These are phyloP conservation scores for Microhierax caerulescens DNA, from an alignment of 2,797 vertebrate species.

Conservation along the genomic window DNA sequence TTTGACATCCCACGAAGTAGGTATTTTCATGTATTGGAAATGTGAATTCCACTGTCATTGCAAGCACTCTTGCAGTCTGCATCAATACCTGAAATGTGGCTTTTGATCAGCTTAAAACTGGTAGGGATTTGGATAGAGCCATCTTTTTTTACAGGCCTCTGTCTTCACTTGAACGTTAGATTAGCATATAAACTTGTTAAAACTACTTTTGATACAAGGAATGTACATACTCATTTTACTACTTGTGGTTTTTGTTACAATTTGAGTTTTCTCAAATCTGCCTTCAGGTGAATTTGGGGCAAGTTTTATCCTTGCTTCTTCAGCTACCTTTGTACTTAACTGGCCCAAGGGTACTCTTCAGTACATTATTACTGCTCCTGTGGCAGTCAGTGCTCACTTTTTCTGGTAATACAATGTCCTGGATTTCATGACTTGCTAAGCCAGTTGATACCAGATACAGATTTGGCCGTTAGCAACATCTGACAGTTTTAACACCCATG, in stretches of 20 bases:
- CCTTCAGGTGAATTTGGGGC: not conserved
- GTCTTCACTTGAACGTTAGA: not conserved
- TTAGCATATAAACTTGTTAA: not conserved
- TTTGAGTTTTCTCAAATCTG: not conserved
- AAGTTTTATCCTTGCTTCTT: not conserved
- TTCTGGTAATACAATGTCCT: not conserved
- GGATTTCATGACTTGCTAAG: not conserved
- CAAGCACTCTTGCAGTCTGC: not conserved
- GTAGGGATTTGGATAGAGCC: not conserved
- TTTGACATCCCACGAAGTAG: not conserved
- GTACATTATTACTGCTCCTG: not conserved
- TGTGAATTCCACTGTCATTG: not conserved
- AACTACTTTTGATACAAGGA: not conserved
- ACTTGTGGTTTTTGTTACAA: not conserved
- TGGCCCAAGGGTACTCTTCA: not conserved
- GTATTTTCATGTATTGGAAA: not conserved
- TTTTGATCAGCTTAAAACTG: not conserved
- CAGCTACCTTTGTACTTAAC: not conserved
- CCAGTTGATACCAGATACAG: not conserved
- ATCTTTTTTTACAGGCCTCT: not conserved
- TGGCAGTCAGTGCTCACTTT: not conserved
- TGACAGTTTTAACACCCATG: not conserved
- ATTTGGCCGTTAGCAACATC: not conserved
- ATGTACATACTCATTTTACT: not conserved
- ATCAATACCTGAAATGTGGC: not conserved